Conservation (phyloP, 1,140 invertebrate species). For the Euura saliciscinereae region DNA sequence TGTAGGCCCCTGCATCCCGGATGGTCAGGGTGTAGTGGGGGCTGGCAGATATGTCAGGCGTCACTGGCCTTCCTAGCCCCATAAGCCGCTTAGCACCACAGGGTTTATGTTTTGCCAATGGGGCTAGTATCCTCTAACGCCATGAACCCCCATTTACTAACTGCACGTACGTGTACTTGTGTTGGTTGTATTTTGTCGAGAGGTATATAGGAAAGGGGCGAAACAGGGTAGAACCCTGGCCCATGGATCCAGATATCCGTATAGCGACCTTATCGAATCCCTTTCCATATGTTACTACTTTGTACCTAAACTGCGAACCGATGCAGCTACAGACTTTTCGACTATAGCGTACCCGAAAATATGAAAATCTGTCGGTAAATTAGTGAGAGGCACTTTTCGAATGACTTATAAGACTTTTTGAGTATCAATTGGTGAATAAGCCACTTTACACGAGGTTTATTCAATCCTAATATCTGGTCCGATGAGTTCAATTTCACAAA, state of each 20-base stretch:
- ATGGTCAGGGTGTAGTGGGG: background rate
- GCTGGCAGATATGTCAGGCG: constrained; percentile 6
- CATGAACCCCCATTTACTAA: constrained; percentile 5
- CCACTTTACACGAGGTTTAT: no score
- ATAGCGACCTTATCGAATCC: background rate
- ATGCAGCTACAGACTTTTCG: background rate
- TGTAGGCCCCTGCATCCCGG: background rate
- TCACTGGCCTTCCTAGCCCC: background rate
- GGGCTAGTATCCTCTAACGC: background rate
- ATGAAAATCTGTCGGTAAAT: no score
- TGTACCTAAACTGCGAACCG: background rate
- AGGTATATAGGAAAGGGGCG: background rate
- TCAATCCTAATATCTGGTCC: no score
- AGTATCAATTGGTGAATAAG: no score
- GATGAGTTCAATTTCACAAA: no score
- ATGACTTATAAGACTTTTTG: no score
- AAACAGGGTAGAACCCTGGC: background rate
- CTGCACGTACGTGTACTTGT: background rate
- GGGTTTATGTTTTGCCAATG: constrained; percentile 7
- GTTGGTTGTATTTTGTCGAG: background rate
- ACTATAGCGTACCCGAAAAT: background rate
- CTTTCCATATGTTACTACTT: background rate
- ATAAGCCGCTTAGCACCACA: constrained; percentile 6
- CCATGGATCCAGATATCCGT: background rate
- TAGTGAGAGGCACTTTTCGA: no score